Evolutionary conservation across 2,888 invertebrate genomes (phyloP).

Genomic region (Clusia tigrina): DNA sequence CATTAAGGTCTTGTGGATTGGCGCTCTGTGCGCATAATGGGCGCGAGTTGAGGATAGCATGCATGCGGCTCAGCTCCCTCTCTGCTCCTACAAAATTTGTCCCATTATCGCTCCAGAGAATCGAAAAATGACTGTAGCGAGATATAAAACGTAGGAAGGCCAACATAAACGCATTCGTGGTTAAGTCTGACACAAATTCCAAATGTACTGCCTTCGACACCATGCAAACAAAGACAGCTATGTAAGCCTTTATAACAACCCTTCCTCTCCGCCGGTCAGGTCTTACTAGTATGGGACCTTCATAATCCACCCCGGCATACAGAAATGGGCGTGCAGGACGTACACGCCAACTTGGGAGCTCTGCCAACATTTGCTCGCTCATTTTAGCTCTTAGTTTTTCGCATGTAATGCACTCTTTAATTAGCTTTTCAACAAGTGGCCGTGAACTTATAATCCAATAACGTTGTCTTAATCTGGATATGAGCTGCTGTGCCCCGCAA

Average conservation of each 20-base stretch:
- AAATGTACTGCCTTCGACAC: slow-evolving; percentile 23
- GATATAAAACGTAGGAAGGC: slow-evolving; percentile 25
- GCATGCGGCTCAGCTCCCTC: slow-evolving; percentile 19
- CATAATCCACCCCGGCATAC: slow-evolving; percentile 23
- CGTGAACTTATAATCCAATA: slow-evolving; percentile 12
- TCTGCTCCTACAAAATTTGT: slow-evolving; percentile 25
- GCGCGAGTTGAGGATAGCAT: slow-evolving; percentile 25
- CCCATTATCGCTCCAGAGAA: slow-evolving; percentile 27
- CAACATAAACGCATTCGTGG: slow-evolving; percentile 20
- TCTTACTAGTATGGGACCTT: slow-evolving; percentile 13
- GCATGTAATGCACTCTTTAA: slow-evolving; percentile 12
- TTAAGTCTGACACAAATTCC: slow-evolving; percentile 19
- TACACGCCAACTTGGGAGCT: slow-evolving; percentile 23
- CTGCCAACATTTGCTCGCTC: slow-evolving; percentile 18
- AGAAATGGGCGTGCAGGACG: slow-evolving; percentile 25
- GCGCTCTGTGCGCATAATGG: slow-evolving; percentile 18
- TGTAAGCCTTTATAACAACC: neutral
- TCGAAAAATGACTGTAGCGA: slow-evolving; percentile 16
- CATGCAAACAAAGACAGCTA: slow-evolving; percentile 25
- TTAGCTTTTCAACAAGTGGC: slow-evolving; percentile 7
- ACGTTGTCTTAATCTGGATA: slow-evolving; percentile 4
- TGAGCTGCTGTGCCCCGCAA: slow-evolving; percentile 23
- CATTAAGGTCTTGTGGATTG: slow-evolving; percentile 13
- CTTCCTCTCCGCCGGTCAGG: slow-evolving; percentile 5
- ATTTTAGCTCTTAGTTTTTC: slow-evolving; percentile 6